Evolutionary conservation across 2,797 vertebrate species (phyloP).

Genomic region (Poecilia velifera): DNA sequence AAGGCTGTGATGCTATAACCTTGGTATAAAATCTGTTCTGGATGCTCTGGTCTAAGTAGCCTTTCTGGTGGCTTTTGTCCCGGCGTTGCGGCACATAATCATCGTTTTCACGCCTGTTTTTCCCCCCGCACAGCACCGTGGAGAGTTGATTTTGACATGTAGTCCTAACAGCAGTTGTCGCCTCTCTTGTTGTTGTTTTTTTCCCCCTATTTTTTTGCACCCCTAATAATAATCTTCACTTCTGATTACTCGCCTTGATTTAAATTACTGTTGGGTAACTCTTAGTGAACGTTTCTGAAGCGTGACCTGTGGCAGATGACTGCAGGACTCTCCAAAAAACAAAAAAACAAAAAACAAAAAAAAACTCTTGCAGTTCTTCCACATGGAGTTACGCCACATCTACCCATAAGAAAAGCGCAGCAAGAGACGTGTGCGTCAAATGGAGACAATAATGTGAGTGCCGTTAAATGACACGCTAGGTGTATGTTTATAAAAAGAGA

Average conservation of each 20-base stretch:
- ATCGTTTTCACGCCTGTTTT: conserved; percentile 78
- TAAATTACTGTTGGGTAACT: conserved; percentile 63
- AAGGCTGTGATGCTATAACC: conserved; percentile 29
- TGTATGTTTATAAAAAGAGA: conserved; percentile 78
- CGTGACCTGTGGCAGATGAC: conserved; percentile 9
- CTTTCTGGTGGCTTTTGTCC: conserved; percentile 73
- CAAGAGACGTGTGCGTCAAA: conserved; percentile 66
- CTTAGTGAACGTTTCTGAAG: not conserved
- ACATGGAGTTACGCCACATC: conserved; percentile 29
- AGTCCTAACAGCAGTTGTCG: conserved; percentile 43
- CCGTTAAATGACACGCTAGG: conserved; percentile 77
- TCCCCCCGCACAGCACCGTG: conserved; percentile 64
- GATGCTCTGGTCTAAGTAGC: conserved; percentile 48
- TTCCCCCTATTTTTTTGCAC: conserved; percentile 43
- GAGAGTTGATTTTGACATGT: conserved; percentile 56
- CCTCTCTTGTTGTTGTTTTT: conserved; percentile 36
- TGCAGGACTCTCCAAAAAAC: conserved; percentile 16
- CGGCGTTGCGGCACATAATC: conserved; percentile 57
- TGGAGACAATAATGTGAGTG: conserved; percentile 66
- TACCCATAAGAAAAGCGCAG: conserved; percentile 72
- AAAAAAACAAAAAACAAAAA: not conserved
- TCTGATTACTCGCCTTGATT: conserved; percentile 73
- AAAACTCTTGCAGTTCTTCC: conserved; percentile 8
- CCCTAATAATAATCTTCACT: conserved; percentile 55
- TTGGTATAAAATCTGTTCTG: conserved; percentile 75